These are phyloP conservation scores for Halcyon senegalensis DNA, from an alignment of 2,113 vertebrate genomes.

Conservation along the genomic window DNA sequence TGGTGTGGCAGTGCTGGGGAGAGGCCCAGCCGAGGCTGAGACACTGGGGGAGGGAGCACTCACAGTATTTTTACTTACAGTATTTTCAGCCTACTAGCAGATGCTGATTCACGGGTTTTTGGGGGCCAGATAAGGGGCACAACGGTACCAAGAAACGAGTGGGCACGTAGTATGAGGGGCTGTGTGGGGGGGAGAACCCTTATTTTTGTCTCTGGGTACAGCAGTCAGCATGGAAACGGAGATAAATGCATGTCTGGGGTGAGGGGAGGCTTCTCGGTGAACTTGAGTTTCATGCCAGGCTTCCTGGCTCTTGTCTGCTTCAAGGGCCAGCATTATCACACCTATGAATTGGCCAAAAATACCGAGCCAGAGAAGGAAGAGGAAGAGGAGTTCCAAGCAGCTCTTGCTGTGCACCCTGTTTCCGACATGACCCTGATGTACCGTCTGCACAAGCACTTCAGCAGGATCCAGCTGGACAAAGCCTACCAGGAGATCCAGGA, in stretches of 20 bases:
- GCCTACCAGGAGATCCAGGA: slow-evolving; percentile 91
- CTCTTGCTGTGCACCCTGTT: slow-evolving; percentile 90
- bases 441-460: slow-evolving; percentile 91
- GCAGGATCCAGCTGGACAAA: slow-evolving; percentile 88
- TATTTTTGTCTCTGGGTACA: accelerated
- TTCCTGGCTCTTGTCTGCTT: not conserved
- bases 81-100: not conserved
- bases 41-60: not conserved
- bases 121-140: not conserved
- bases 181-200: not conserved
- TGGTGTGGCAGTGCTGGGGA: not conserved
- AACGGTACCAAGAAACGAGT: not conserved
- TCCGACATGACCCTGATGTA: slow-evolving; percentile 91
- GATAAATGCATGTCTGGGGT: not conserved
- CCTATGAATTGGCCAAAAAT: slow-evolving; percentile 92
- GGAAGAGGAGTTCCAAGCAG: slow-evolving; percentile 82
- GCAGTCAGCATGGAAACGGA: not conserved
- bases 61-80: not conserved
- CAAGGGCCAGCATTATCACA: slow-evolving; percentile 91
- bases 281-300: not conserved
- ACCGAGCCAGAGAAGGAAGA: slow-evolving; percentile 89
- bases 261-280: not conserved
- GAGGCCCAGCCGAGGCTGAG: not conserved
- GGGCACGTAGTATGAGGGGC: no score
- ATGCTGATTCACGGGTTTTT: not conserved